Evolutionary conservation across 2,888 invertebrate genomes (phyloP).

Genomic region (Melinaea marsaeus): DNA sequence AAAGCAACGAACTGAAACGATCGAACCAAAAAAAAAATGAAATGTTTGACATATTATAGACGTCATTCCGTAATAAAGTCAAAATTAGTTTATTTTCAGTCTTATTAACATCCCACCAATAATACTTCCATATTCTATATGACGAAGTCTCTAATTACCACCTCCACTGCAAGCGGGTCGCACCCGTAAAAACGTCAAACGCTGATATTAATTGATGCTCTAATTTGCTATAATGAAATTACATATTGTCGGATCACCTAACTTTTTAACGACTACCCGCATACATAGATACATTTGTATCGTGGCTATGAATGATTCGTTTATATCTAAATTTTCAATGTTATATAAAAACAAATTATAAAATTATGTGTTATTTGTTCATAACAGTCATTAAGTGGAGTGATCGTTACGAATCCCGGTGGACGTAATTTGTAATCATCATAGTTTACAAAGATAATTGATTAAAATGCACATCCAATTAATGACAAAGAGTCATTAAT

Average conservation of each 20-base stretch:
- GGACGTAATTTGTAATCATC: constrained; percentile 29
- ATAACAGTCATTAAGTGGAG: constrained; percentile 26
- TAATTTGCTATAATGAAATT: constrained; percentile 64
- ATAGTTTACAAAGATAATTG: constrained; percentile 30
- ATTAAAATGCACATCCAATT: constrained; percentile 30
- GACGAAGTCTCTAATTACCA: constrained; percentile 47
- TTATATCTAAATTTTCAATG: too few relatives aligned
- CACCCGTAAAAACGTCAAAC: constrained; percentile 58
- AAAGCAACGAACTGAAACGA: too few relatives aligned
- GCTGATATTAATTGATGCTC: constrained; percentile 64
- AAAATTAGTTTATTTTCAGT: too few relatives aligned
- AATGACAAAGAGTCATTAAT: constrained; percentile 18
- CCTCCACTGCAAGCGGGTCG: constrained; percentile 40
- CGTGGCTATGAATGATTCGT: too few relatives aligned
- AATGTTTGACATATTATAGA: too few relatives aligned
- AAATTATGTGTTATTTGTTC: constrained; percentile 22
- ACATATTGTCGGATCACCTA: constrained; percentile 33
- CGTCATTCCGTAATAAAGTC: too few relatives aligned
- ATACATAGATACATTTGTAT: too few relatives aligned
- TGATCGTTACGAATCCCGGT: constrained; percentile 30
- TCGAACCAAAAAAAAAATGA: too few relatives aligned
- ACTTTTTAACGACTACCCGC: constrained; percentile 23
- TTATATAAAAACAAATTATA: too few relatives aligned
- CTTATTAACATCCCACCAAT: too few relatives aligned
- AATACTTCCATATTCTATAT: neutral